A percentile compares a stretch with the other conserved stretches of the same genome.
phyloP scores from a whole-genome alignment of 2,888 invertebrate species.

The Nomada fabriciana region DNA sequence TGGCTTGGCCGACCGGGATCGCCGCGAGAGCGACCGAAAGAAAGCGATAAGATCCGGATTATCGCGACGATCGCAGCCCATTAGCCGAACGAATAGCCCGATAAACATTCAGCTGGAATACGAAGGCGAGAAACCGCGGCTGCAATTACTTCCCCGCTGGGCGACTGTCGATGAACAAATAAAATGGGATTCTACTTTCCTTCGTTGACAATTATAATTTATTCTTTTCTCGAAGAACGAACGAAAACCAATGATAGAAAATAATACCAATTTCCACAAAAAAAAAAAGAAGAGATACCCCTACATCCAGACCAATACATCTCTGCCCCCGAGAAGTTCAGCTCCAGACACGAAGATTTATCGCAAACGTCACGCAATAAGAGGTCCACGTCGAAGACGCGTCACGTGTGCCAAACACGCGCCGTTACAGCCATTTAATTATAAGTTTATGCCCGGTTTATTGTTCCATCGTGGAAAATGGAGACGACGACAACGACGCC shows the following conservation, averaged over 20 bases:
- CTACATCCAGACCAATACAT: neutral
- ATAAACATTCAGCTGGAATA: slow-evolving; percentile 57
- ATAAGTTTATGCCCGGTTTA: slow-evolving; percentile 74
- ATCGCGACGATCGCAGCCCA: slow-evolving; percentile 62
- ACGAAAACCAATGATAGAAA: neutral
- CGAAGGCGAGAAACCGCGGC: slow-evolving; percentile 27
- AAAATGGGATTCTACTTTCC: too few relatives aligned
- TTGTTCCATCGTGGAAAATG: slow-evolving; percentile 56
- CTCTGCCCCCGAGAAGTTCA: neutral
- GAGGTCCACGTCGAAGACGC: slow-evolving; percentile 39
- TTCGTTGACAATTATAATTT: too few relatives aligned
- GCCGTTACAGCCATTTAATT: slow-evolving; percentile 75
- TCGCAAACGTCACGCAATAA: slow-evolving; percentile 25
- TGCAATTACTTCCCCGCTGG: slow-evolving; percentile 44
- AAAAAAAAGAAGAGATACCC: neutral
- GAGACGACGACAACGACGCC: slow-evolving; percentile 47
- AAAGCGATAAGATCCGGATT: slow-evolving; percentile 62
- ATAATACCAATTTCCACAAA: too few relatives aligned
- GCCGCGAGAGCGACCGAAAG: slow-evolving; percentile 40
- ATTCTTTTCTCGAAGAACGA: too few relatives aligned
- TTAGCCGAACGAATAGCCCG: slow-evolving; percentile 60
- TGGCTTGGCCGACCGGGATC: neutral
- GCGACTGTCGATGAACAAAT: neutral
- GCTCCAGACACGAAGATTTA: slow-evolving; percentile 23
- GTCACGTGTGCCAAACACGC: slow-evolving; percentile 57